phyloP scores from a whole-genome alignment of 2,888 invertebrate species.

The Acanthosoma haemorrhoidale region DNA sequence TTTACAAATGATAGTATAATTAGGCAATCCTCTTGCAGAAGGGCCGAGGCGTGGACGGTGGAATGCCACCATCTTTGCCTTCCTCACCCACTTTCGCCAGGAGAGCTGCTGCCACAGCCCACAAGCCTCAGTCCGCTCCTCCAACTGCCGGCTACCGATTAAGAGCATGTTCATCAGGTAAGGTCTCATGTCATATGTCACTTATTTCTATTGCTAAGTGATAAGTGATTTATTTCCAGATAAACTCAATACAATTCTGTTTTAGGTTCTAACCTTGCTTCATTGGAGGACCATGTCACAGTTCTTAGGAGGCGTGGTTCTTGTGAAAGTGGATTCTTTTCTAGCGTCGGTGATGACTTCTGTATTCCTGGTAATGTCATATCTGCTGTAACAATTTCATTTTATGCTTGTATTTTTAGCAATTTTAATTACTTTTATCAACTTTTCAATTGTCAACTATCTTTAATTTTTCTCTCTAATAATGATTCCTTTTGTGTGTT shows the following conservation, averaged over 20 bases:
- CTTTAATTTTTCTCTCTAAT: no score
- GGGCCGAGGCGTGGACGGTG: constrained; percentile 20
- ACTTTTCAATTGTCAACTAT: no score
- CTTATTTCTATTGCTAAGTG: no score
- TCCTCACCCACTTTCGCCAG: constrained; percentile 43
- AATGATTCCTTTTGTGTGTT: no score
- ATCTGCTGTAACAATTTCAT: background rate
- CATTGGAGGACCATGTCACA: constrained; percentile 27
- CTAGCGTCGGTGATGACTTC: constrained; percentile 74
- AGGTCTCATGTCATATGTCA: no score
- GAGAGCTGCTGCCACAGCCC: constrained; percentile 25
- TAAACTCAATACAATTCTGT: background rate
- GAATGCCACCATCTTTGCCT: constrained; percentile 42
- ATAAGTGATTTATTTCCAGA: no score
- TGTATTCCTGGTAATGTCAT: constrained; percentile 45
- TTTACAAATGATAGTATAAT: no score
- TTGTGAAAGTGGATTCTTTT: constrained; percentile 85
- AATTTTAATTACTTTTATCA: no score
- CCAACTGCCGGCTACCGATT: constrained; percentile 27
- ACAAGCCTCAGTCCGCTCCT: constrained; percentile 29
- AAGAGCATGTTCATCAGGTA: constrained; percentile 36
- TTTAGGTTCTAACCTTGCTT: constrained; percentile 35
- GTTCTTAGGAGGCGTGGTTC: constrained; percentile 67
- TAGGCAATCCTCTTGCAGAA: constrained; percentile 9
- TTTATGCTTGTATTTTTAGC: background rate